These are phyloP conservation scores for Drosophila murphyi DNA, from an alignment of 1,140 invertebrate species.

Conservation along the genomic window DNA sequence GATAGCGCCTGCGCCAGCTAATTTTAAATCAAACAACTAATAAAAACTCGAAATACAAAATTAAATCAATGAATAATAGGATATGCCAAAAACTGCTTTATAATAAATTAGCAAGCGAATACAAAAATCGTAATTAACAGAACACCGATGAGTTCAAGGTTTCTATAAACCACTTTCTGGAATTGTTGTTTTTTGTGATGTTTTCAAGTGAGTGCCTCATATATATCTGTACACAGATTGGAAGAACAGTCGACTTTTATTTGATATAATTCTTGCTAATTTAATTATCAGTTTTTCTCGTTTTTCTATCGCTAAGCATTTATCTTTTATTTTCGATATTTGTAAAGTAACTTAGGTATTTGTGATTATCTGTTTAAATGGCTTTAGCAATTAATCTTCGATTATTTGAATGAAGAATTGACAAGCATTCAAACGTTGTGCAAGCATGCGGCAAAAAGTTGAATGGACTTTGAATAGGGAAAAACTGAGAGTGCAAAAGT, in stretches of 20 bases:
- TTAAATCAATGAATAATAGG: constrained; percentile 38
- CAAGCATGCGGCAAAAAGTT: constrained; percentile 55
- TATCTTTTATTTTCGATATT: constrained; percentile 57
- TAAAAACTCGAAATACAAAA: constrained; percentile 51
- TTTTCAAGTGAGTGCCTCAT: constrained; percentile 34
- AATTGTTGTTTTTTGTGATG: constrained; percentile 25
- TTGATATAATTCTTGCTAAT: constrained; percentile 61
- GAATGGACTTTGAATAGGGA: constrained; percentile 57
- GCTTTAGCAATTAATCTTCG: constrained; percentile 65
- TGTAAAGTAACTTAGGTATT: constrained; percentile 49
- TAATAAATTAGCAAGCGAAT: constrained; percentile 68
- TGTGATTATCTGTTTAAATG: constrained; percentile 44
- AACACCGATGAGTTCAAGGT: constrained; percentile 66
- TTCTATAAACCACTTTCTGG: constrained; percentile 28
- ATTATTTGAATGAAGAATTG: constrained; percentile 31
- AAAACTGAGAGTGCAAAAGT: constrained; percentile 16
- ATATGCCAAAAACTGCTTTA: constrained; percentile 58
- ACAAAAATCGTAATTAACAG: constrained; percentile 70
- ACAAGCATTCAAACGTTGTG: neutral
- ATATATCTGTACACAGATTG: constrained; percentile 26
- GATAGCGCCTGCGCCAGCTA: constrained; percentile 9
- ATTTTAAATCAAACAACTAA: constrained; percentile 22
- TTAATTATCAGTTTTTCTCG: constrained; percentile 63
- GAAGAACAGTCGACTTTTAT: constrained; percentile 32
- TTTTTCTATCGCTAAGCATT: constrained; percentile 60